These are phyloP conservation scores for Oreochromis aureus DNA, from an alignment of 2,113 vertebrate genomes.

Conservation along the genomic window DNA sequence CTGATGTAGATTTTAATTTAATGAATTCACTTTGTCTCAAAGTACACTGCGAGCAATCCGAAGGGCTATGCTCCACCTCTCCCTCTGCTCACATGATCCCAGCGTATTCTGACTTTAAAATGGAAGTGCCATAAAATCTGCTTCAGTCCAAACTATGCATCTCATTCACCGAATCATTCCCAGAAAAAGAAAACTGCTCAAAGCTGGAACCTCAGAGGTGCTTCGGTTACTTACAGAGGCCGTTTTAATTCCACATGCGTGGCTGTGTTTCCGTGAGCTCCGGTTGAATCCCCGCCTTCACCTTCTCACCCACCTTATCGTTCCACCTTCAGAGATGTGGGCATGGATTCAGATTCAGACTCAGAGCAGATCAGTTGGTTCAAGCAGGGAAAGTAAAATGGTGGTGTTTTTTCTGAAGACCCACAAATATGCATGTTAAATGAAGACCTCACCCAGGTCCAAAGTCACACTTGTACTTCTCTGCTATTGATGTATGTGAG, in stretches of 20 bases:
- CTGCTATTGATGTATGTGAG: not conserved
- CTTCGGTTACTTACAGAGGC: not conserved
- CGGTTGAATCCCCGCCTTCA: not conserved
- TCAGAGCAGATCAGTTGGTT: not conserved
- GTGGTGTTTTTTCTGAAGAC: not conserved
- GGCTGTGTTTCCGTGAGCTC: not conserved
- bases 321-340: not conserved
- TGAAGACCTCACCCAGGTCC: not conserved
- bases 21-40: not conserved
- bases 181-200: not conserved
- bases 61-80: constrained; percentile 53
- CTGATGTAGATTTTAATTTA: not conserved
- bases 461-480: not conserved
- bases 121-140: constrained; percentile 15
- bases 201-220: not conserved
- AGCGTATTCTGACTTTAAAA: not conserved
- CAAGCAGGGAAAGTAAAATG: not conserved
- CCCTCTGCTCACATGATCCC: not conserved
- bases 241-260: not conserved
- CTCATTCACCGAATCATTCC: not conserved
- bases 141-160: constrained; percentile 22
- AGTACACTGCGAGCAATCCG: constrained; percentile 15
- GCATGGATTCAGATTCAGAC: not conserved
- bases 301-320: not conserved
- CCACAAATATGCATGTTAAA: not conserved